Percentiles rank a stretch among this genome's conserved stretches.
Conservation (phyloP, 2,797 vertebrate genomes). For the Gymnoscopelus braueri region DNA sequence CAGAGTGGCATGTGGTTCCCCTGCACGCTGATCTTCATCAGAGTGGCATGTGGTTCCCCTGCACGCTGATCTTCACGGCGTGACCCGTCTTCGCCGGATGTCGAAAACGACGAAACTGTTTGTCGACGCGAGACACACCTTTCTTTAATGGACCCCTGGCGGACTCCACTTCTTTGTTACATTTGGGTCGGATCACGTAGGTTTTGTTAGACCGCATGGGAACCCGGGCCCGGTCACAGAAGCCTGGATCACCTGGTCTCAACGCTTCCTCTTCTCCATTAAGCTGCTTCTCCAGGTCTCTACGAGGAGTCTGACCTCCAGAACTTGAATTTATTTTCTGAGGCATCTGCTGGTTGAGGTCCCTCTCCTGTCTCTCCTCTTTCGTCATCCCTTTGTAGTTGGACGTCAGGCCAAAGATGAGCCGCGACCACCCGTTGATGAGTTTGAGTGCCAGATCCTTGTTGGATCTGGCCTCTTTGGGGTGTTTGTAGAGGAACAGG, state of each 20-base stretch:
- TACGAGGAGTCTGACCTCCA: conserved; percentile 95
- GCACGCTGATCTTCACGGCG: conserved; percentile 91
- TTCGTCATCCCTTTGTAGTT: conserved; percentile 99
- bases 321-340: conserved; percentile 90
- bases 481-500: conserved; percentile 99
- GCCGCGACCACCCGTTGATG: conserved; percentile 98
- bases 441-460: conserved; percentile 98
- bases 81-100: conserved; percentile 94
- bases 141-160: conserved; percentile 92
- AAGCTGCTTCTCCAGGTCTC: conserved; percentile 96
- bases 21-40: no score
- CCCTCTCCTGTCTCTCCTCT: conserved; percentile 96
- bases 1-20: no score
- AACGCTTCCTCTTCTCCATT: conserved; percentile 97
- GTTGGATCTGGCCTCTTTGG: conserved; percentile 94
- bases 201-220: conserved; percentile 98
- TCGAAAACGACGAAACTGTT: conserved; percentile 97
- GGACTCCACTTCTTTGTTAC: conserved; percentile 94
- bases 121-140: conserved; percentile 93
- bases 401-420: conserved; percentile 96
- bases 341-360: conserved; percentile 96
- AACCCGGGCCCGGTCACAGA: conserved; percentile 93
- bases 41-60: no score
- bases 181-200: conserved; percentile 97
- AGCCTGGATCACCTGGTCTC: conserved; percentile 94